These are phyloP conservation scores for Cheilosia impressa DNA, from an alignment of 2,888 invertebrate species.

Conservation along the genomic window DNA sequence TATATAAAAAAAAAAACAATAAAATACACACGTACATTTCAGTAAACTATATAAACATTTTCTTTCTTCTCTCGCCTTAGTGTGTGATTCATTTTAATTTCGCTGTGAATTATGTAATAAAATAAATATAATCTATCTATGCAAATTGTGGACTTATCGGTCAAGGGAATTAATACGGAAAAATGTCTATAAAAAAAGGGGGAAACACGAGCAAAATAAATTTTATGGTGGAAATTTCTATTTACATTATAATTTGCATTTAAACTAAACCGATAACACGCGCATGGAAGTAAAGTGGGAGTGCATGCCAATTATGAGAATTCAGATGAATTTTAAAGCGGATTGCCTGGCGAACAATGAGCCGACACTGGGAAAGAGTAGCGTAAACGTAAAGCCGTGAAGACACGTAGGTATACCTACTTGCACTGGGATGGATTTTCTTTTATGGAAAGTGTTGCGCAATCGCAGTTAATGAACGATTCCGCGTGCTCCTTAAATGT, in stretches of 20 bases:
- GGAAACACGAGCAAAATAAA: slow-evolving; percentile 11
- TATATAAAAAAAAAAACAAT: background rate
- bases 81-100: slow-evolving; percentile 38
- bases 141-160: slow-evolving; percentile 51
- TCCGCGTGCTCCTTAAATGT: slow-evolving; percentile 37
- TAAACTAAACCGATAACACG: slow-evolving; percentile 41
- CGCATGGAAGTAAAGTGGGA: slow-evolving; percentile 50
- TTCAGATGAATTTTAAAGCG: slow-evolving; percentile 35
- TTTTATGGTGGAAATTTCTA: slow-evolving; percentile 15
- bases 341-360: slow-evolving; percentile 34
- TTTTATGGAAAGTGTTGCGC: slow-evolving; percentile 62
- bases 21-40: background rate
- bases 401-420: slow-evolving; percentile 43
- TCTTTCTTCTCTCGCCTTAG: slow-evolving; percentile 27
- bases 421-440: slow-evolving; percentile 31
- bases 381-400: slow-evolving; percentile 22
- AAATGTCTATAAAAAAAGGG: slow-evolving; percentile 8
- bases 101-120: slow-evolving; percentile 44
- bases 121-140: slow-evolving; percentile 22
- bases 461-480: slow-evolving; percentile 56
- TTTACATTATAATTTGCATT: slow-evolving; percentile 41
- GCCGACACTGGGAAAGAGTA: slow-evolving; percentile 18
- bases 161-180: slow-evolving; percentile 56
- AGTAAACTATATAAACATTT: slow-evolving; percentile 19
- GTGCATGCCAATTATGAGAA: slow-evolving; percentile 48